A percentile compares a stretch with the other conserved stretches of the same genome.
These are phyloP conservation scores for Aldabrachelys gigantea DNA, from an alignment of 2,113 vertebrate species.

Conservation along the genomic window DNA sequence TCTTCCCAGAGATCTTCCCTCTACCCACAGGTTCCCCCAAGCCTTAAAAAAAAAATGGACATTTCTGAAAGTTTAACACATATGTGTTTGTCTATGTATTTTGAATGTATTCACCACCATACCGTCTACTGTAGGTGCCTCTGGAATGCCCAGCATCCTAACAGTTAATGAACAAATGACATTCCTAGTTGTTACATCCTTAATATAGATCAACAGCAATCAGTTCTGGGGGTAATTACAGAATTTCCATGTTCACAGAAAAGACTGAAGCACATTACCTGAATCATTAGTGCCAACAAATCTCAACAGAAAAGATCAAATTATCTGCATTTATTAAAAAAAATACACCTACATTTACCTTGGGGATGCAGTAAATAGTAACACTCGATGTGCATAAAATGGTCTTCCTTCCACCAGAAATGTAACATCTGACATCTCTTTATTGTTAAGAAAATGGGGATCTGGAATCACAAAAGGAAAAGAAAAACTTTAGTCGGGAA, in stretches of 20 bases:
- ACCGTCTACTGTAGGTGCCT: background rate
- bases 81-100: background rate
- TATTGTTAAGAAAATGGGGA: conserved; percentile 98
- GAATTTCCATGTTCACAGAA: background rate
- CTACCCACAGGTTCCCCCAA: background rate
- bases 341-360: conserved; percentile 77
- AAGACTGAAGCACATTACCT: background rate
- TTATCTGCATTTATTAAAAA: background rate
- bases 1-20: background rate
- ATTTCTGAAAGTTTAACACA: background rate
- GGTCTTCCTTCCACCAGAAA: conserved; percentile 98
- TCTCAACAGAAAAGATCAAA: background rate
- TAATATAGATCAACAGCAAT: background rate
- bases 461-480: conserved; percentile 80
- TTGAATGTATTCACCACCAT: background rate
- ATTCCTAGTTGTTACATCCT: background rate
- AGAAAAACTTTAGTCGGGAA: background rate
- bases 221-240: background rate
- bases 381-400: conserved; percentile 96
- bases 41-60: background rate
- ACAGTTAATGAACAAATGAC: background rate
- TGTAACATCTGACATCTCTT: conserved; percentile 99
- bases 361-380: conserved; percentile 94
- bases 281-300: background rate
- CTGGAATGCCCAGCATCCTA: background rate